Conservation (phyloP, 2,113 vertebrate genomes). For the Gasterosteus nipponicus region DNA sequence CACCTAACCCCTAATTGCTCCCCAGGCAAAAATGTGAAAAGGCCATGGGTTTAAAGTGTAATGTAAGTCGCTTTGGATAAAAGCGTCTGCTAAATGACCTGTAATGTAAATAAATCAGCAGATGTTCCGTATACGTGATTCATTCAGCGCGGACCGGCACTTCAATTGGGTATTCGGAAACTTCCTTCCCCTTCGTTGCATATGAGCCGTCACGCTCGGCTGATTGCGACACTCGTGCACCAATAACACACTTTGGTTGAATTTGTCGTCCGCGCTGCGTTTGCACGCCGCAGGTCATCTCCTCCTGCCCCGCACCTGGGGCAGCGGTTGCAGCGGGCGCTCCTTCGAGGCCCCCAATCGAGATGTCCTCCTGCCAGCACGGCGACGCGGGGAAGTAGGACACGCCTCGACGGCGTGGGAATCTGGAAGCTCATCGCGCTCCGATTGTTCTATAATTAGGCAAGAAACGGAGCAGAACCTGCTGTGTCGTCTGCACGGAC, state of each 20-base stretch:
- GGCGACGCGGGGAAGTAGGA: conserved; percentile 42
- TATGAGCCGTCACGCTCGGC: background rate
- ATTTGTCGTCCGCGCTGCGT: conserved; percentile 8
- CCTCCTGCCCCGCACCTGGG: too few species aligned
- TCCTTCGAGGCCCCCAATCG: too few species aligned
- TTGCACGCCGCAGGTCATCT: too few species aligned
- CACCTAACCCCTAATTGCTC: too few species aligned
- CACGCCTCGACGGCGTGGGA: conserved; percentile 15
- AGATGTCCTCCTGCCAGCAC: conserved; percentile 21
- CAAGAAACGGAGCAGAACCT: conserved; percentile 48
- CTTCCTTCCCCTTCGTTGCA: background rate
- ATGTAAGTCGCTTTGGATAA: too few species aligned
- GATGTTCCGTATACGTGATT: background rate
- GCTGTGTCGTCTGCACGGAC: background rate
- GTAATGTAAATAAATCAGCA: too few species aligned
- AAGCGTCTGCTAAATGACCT: too few species aligned
- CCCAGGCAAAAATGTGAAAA: too few species aligned
- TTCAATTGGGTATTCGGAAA: background rate
- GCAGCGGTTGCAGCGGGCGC: too few species aligned
- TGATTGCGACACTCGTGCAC: conserved; percentile 11
- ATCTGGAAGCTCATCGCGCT: conserved; percentile 37
- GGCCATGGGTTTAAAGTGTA: too few species aligned
- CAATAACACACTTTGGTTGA: background rate
- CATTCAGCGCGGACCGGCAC: background rate
- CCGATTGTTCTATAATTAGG: conserved; percentile 44